Base-by-base conservation (phyloP, 2,888 invertebrate species). In the Chesias legatella region DNA sequence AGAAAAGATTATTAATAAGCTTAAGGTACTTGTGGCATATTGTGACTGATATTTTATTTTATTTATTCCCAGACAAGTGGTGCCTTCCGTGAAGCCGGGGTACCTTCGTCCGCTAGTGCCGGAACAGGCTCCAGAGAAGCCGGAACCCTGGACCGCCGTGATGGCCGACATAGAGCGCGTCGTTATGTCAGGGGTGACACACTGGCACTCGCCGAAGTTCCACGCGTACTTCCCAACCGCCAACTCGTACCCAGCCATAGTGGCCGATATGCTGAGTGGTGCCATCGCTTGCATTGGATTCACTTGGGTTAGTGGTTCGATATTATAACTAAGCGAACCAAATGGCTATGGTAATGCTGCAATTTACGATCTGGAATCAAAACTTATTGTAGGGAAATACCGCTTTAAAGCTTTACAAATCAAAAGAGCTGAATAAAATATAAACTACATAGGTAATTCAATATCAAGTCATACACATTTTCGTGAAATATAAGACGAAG, bases 111-210 rank as follows among this genome's bases (percentile, higher is more conserved):
- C 94, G 0, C 81, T 98, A 53, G 91, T 99, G 36, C 98, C 98
- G 0, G 91, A 92, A 40, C 91, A 90, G 44, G 96, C 98, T 0
- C 99, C 99, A 0, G 89, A 92, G 56, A 88, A 93, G 51, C 92
- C 97, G 0, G 98, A 99, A 69, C 90, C 91, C 27, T 99, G 98
- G 97, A 92, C 95, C 49, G 93, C 94, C 36, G 94, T 99, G 38
- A 94, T 99, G 92, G 91, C 91, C 3, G 99, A 99, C 74, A 92
- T 99, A 48, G 98, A 99, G 75, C 90, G 94, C 37, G 95, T 98
- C 39, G 95, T 99, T 54, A 98, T 99, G 98, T 98, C 98, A 0
- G 99, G 99, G 31, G 96, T 98, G 38, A 98, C 98, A 0, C 98
- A 98, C 71, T 98, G 98, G 98, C 96, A 98, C 75, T 96, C 96